Conservation (phyloP, 2,888 invertebrate species). For the Volucella inflata region DNA sequence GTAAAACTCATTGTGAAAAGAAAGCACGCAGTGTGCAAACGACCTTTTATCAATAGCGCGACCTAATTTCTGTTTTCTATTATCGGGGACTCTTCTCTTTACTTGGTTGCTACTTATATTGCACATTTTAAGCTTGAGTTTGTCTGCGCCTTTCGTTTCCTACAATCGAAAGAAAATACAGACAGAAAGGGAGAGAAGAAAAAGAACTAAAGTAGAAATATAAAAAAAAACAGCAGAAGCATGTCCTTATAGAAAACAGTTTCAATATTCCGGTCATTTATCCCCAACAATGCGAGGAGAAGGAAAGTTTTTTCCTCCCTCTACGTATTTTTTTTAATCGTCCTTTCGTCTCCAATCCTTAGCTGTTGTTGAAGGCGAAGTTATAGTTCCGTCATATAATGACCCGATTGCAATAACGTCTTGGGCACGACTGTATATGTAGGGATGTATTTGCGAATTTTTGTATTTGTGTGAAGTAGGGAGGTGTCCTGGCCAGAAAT, state of each 20-base stretch:
- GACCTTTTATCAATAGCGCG: conserved; percentile 71
- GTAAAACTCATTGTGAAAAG: conserved; percentile 68
- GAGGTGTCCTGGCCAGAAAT: conserved; percentile 73
- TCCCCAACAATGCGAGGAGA: conserved; percentile 60
- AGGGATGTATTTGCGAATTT: neutral
- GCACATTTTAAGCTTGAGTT: conserved; percentile 60
- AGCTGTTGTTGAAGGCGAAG: conserved; percentile 59
- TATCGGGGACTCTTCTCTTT: conserved; percentile 10
- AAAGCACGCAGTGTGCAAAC: conserved; percentile 66
- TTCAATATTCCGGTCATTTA: conserved; percentile 75
- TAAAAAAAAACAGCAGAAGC: conserved; percentile 6
- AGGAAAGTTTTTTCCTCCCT: conserved; percentile 44
- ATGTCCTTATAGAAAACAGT: conserved; percentile 53
- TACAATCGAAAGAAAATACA: neutral
- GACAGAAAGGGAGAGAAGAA: neutral
- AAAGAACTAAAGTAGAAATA: neutral
- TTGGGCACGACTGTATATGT: neutral
- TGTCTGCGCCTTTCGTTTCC: conserved; percentile 10
- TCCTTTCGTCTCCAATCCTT: conserved; percentile 5
- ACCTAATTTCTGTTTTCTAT: conserved; percentile 67
- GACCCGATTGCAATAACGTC: conserved; percentile 60
- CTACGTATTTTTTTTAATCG: conserved; percentile 1
- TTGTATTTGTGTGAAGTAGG: conserved; percentile 8
- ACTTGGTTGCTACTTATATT: conserved; percentile 23
- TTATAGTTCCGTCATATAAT: conserved; percentile 67